These are phyloP conservation scores for Rhodeus uyekii DNA, from an alignment of 2,797 vertebrate species.

Conservation along the genomic window DNA sequence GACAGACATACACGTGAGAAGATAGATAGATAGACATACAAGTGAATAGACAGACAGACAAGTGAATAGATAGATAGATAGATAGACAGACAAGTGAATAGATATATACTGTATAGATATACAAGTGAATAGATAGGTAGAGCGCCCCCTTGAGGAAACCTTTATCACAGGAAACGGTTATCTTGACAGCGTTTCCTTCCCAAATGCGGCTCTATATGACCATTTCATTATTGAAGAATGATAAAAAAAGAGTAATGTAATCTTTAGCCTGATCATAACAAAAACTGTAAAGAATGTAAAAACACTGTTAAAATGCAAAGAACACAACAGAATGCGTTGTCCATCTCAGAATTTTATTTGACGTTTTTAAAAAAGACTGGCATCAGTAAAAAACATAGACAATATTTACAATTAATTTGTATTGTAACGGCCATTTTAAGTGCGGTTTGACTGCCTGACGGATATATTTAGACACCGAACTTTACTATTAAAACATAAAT, in stretches of 20 bases:
- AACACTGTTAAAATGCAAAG: background rate
- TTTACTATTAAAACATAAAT: background rate
- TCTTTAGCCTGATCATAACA: background rate
- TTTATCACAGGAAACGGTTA: too few relatives aligned
- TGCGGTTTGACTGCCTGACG: constrained; percentile 19
- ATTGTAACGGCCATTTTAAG: constrained; percentile 43
- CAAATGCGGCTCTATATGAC: too few relatives aligned
- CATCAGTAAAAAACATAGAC: constrained; percentile 51
- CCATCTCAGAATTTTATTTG: constrained; percentile 34
- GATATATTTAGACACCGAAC: background rate
- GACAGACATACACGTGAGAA: too few relatives aligned
- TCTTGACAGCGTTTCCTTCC: too few relatives aligned
- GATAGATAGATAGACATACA: background rate
- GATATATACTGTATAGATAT: too few relatives aligned
- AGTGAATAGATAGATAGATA: too few relatives aligned
- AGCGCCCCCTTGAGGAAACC: too few relatives aligned
- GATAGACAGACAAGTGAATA: too few relatives aligned
- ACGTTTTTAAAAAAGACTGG: background rate
- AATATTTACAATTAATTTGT: constrained; percentile 52
- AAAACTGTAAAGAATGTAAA: background rate
- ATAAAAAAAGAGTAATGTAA: too few relatives aligned
- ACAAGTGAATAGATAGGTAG: too few relatives aligned
- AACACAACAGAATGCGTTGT: background rate
- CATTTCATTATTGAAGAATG: too few relatives aligned
- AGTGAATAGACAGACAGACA: too few relatives aligned